A percentile compares a stretch with the other conserved stretches of the same genome.
These are phyloP conservation scores for Alloplasta piceator DNA, from an alignment of 2,888 invertebrate species.

Conservation along the genomic window DNA sequence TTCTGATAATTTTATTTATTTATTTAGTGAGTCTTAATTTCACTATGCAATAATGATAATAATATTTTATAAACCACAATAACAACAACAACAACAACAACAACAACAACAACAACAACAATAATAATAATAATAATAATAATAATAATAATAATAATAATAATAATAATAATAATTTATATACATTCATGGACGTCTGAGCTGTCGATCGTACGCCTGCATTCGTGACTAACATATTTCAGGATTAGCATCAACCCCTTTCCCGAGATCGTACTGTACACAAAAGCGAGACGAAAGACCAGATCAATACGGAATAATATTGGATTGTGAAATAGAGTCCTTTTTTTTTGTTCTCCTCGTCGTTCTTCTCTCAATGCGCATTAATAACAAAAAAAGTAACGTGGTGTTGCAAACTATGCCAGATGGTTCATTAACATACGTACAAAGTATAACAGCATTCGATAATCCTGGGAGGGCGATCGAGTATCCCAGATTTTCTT, in stretches of 20 bases:
- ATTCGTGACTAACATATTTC: slow-evolving; percentile 69
- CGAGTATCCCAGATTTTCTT: slow-evolving; percentile 48
- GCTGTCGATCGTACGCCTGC: slow-evolving; percentile 47
- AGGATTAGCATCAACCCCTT: slow-evolving; percentile 74
- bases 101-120: no score
- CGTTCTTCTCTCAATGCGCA: neutral
- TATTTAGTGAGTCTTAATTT: no score
- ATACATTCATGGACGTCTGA: neutral
- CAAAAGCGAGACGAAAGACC: slow-evolving; percentile 63
- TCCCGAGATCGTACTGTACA: slow-evolving; percentile 56
- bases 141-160: no score
- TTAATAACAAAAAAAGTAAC: neutral
- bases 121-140: no score
- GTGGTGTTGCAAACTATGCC: slow-evolving; percentile 59
- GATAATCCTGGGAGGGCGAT: slow-evolving; percentile 37
- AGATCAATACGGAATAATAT: slow-evolving; percentile 66
- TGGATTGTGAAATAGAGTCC: slow-evolving; percentile 64
- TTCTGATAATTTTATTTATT: no score
- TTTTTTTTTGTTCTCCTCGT: slow-evolving; percentile 47
- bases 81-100: no score
- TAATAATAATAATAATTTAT: no score
- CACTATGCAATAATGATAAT: no score
- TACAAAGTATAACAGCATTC: slow-evolving; percentile 63
- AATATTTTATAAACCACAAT: no score
- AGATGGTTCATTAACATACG: slow-evolving; percentile 78